Percentiles rank a stretch among this genome's conserved stretches.
These are phyloP conservation scores for Acanthopleura granulata DNA, from an alignment of 2,888 invertebrate genomes.

Conservation along the genomic window DNA sequence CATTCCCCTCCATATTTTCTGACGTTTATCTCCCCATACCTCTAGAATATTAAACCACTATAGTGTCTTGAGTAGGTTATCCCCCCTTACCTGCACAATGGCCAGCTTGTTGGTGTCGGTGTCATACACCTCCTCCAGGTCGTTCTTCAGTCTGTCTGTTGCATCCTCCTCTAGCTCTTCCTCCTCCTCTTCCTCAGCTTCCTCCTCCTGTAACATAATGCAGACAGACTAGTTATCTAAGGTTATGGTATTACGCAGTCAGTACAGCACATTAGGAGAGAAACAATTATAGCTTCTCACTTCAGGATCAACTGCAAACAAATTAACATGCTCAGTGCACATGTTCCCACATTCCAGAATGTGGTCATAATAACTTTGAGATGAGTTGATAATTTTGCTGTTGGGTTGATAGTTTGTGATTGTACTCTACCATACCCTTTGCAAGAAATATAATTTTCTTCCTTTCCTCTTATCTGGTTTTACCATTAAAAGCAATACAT, in stretches of 20 bases:
- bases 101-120: conserved; percentile 62
- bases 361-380: too few species aligned
- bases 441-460: too few species aligned
- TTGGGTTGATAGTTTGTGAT: too few species aligned
- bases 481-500: too few species aligned
- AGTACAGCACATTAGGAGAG: too few species aligned
- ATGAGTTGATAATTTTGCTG: too few species aligned
- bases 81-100: conserved; percentile 52
- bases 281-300: not conserved
- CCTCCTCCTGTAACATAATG: conserved; percentile 56
- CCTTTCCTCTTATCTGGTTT: too few species aligned
- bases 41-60: conserved; percentile 47
- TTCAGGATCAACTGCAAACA: too few species aligned
- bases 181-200: conserved; percentile 68
- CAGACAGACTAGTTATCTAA: not conserved
- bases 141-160: conserved; percentile 64
- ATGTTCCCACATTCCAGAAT: too few species aligned
- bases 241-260: not conserved
- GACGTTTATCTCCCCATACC: conserved; percentile 34
- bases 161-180: conserved; percentile 69
- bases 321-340: too few species aligned
- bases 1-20: too few species aligned
- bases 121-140: conserved; percentile 64
- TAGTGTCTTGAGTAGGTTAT: not conserved
- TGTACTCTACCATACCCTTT: too few species aligned